These are phyloP conservation scores for Lucifuga dentata DNA, from an alignment of 2,113 vertebrate genomes.

Conservation along the genomic window DNA sequence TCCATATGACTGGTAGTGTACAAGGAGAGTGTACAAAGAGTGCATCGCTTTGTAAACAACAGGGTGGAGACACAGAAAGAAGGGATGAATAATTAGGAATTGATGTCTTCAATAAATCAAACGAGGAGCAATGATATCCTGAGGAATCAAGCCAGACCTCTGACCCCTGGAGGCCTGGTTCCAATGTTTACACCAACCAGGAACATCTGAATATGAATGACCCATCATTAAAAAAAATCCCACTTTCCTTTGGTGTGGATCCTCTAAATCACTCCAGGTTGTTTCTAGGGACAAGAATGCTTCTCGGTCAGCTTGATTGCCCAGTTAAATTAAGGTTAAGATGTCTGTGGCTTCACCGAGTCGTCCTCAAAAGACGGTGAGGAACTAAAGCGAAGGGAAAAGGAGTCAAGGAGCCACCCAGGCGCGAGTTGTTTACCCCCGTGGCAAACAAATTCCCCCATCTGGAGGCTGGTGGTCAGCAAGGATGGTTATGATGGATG, in stretches of 20 bases:
- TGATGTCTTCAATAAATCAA: constrained; percentile 38
- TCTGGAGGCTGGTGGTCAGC: constrained; percentile 55
- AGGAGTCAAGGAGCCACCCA: constrained; percentile 48
- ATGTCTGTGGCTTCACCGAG: background rate
- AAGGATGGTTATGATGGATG: constrained; percentile 10
- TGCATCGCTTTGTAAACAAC: constrained; percentile 53
- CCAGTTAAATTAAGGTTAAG: constrained; percentile 20
- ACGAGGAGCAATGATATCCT: background rate
- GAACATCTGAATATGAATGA: constrained; percentile 46
- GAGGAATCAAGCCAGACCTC: constrained; percentile 14
- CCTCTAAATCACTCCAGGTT: constrained; percentile 4
- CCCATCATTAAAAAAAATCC: background rate
- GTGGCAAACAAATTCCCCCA: constrained; percentile 59
- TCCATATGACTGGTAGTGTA: background rate
- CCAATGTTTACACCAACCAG: constrained; percentile 36
- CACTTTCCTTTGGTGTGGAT: background rate
- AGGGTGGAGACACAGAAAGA: background rate
- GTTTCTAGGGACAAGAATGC: background rate
- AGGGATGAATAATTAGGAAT: constrained; percentile 13
- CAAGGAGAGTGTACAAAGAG: constrained; percentile 16
- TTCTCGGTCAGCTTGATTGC: background rate
- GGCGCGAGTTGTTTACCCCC: constrained; percentile 67
- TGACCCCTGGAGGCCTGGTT: constrained; percentile 18
- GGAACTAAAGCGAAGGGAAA: background rate
- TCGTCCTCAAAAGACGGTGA: constrained; percentile 22